Evolutionary conservation across 2,888 invertebrate species (phyloP), one percentile per base, ranked within the genome.

Genomic region (Stramonita haemastoma): DNA sequence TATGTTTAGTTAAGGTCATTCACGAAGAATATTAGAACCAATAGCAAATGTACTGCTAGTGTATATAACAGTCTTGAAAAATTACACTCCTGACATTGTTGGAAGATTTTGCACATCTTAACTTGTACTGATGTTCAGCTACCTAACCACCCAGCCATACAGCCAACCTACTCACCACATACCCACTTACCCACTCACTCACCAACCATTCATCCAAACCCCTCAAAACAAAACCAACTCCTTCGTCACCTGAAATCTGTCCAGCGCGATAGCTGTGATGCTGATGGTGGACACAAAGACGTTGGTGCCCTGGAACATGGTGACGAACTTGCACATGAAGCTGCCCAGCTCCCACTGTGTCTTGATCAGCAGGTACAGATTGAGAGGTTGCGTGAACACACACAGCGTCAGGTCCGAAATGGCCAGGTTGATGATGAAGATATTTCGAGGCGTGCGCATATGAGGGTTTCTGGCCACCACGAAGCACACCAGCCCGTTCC

Each of bases 251-350:
- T 95, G 96, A 91, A 96, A 96, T 46, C 96, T 93, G 91, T 96
- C 96, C 81, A 96, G 93, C 0, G 96, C 96, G 93, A 99, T 99
- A 17, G 98, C 98, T 6, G 98, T 98, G 93, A 99, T 99, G 92
- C 98, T 98, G 95, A 99, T 98, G 0, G 98, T 98, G 0, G 98
- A 98, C 0, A 99, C 98, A 95, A 98, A 99, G 93, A 98, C 98
- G 94, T 98, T 98, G 91, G 98, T 97, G 0, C 98, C 98, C 95
- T 98, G 98, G 86, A 98, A 97, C 91, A 98, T 97, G 0, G 98
- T 98, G 92, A 98, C 97, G 92, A 98, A 97, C 96, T 98, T 98
- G 96, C 99, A 99, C 89, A 97, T 97, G 96, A 98, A 97, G 94
- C 97, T 97, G 22, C 98, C 98, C 81, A 98, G 96, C 0, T 98